Conservation (phyloP, 64 coral and sea anemone species). For the Cladopsammia gracilis region DNA sequence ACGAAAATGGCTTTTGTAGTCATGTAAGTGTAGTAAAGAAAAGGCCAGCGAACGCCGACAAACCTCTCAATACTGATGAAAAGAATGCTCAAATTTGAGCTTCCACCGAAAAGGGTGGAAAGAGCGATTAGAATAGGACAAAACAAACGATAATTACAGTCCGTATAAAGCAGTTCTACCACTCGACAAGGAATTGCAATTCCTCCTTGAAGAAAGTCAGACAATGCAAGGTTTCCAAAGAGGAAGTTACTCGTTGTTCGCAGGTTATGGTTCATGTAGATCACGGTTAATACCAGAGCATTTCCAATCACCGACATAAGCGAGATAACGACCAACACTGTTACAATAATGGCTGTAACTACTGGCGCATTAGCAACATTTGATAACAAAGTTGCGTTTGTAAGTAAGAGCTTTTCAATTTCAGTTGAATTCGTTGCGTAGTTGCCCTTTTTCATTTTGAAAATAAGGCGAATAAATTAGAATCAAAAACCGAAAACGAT, state of each 20-base stretch:
- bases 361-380: not conserved
- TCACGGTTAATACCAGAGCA: constrained; percentile 64
- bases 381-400: not conserved
- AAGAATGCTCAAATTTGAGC: constrained; percentile 72
- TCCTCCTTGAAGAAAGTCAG: constrained; percentile 76
- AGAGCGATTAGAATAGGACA: constrained; percentile 41
- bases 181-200: constrained; percentile 62
- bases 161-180: constrained; percentile 10
- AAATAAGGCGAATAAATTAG: too few species aligned
- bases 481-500: too few species aligned
- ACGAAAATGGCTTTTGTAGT: not conserved
- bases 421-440: not conserved
- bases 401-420: too few species aligned
- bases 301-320: constrained; percentile 60
- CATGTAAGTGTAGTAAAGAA: constrained; percentile 25
- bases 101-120: constrained; percentile 66
- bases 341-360: not conserved
- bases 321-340: constrained; percentile 19
- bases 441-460: not conserved
- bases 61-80: constrained; percentile 76
- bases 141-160: not conserved
- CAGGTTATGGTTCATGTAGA: constrained; percentile 48
- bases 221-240: constrained; percentile 72
- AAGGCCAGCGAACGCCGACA: constrained; percentile 59
- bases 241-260: constrained; percentile 52